Conservation (phyloP, 2,113 vertebrate species). For the Pangasianodon gigas region DNA sequence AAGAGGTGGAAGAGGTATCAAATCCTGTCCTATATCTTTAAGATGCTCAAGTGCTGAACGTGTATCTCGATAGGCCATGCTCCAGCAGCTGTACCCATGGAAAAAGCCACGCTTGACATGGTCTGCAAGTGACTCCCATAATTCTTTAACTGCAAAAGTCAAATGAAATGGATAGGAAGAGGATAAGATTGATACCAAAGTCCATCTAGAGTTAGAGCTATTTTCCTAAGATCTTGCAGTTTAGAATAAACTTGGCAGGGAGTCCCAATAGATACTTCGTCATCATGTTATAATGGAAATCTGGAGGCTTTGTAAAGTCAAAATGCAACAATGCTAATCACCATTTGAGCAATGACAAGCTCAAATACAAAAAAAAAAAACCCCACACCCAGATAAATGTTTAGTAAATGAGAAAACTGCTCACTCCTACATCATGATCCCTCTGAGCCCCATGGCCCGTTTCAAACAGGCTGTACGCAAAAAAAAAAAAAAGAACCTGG, state of each 20-base stretch:
- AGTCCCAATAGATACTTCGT: background rate
- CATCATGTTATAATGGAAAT: constrained; percentile 23
- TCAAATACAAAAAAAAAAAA: background rate
- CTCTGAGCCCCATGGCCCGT: background rate
- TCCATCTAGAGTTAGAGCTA: constrained; percentile 54
- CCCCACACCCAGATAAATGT: constrained; percentile 29
- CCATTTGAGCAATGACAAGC: background rate
- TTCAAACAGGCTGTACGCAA: background rate
- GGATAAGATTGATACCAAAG: constrained; percentile 56
- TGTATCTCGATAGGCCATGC: constrained; percentile 59
- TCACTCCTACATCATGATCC: background rate
- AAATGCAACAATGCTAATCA: background rate
- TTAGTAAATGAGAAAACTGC: constrained; percentile 29
- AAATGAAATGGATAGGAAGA: constrained; percentile 42
- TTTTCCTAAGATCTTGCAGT: constrained; percentile 52
- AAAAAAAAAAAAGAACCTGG: background rate
- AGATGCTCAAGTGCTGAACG: constrained; percentile 57
- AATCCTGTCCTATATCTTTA: constrained; percentile 63
- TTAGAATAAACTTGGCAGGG: constrained; percentile 22
- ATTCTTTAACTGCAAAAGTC: constrained; percentile 63
- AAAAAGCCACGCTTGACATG: constrained; percentile 57
- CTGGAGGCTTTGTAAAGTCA: background rate
- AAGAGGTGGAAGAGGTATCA: constrained; percentile 55
- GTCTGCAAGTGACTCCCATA: constrained; percentile 67
- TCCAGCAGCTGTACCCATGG: constrained; percentile 58